Evolutionary conservation across 1,140 invertebrate genomes (phyloP), one percentile per base, ranked within the genome.

Genomic region (Zaprionus tsacasi): DNA sequence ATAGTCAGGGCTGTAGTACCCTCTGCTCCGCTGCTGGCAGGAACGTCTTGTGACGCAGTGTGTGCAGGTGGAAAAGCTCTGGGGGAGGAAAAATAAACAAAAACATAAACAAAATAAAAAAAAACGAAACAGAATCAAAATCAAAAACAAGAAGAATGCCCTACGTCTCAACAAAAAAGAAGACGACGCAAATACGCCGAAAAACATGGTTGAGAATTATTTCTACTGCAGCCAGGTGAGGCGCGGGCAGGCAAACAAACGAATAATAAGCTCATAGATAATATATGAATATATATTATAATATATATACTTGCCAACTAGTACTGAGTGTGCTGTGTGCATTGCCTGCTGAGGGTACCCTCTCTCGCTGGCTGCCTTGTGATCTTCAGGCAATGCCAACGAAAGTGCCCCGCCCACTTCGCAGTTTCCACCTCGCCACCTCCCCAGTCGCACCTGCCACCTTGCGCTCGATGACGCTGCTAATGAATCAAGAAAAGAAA

Each of bases 21-120:
- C 33, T 35, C 38, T 40, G 7, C n/a, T n/a, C n/a, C 27, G 27
- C 25, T 55, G 21, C 25, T 55, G 15, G 30, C 81, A 89, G 81
- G 85, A 89, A 89, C 71, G 70, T 72, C 71, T 69, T 76, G 78
- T 88, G 85, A 89, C 85, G 85, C 85, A 89, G 85, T 89, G 50
- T 61, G 43, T 59, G 78, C 81, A 86, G 81, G 81, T 83, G 81
- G 72, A 81, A 73, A 73, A 82, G 43, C 48, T 61, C 17, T 15
- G 45, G 27, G 52, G 52, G 70, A 78, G 61, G 60, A 54, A 59
- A 78, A 78, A 81, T 83, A 85, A 81, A 81, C 67, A 74, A 65
- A 78, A 50, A 50, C 17, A 50, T 50, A 50, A 50, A 50, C 43
- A 40, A 4, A 40, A n/a, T n/a, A 40, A 21, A 5, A 38, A 10